A percentile compares a stretch with the other conserved stretches of the same genome.
Evolutionary conservation across 2,888 invertebrate genomes (phyloP).

Genomic region (Stratiomys singularior): DNA sequence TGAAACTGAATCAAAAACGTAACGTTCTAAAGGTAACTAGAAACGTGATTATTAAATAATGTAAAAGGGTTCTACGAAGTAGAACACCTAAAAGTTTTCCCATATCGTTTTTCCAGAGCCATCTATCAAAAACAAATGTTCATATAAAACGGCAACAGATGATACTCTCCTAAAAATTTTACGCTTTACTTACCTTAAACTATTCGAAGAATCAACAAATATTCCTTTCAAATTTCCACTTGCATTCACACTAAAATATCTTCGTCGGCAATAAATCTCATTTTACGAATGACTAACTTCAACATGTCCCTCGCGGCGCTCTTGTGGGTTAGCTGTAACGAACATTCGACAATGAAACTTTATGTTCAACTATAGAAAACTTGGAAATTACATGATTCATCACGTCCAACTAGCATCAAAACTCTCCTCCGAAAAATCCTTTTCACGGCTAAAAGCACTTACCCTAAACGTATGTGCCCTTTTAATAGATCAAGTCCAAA

Average conservation of each 20-base stretch:
- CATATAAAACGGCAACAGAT: too few relatives aligned
- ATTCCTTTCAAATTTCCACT: not conserved
- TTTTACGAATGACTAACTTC: conserved; percentile 11
- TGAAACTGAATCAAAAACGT: too few relatives aligned
- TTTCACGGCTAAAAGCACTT: conserved; percentile 4
- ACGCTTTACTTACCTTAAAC: not conserved
- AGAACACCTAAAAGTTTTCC: too few relatives aligned
- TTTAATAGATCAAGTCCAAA: not conserved
- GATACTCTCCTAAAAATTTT: not conserved
- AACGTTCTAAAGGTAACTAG: too few relatives aligned
- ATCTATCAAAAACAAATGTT: too few relatives aligned
- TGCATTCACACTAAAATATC: not conserved
- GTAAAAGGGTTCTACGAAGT: too few relatives aligned
- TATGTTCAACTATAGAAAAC: not conserved
- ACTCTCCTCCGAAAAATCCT: not conserved
- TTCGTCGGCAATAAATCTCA: conserved; percentile 1
- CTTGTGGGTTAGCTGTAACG: not conserved
- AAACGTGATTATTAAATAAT: too few relatives aligned
- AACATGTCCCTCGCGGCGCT: not conserved
- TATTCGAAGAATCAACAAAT: not conserved
- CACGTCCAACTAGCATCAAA: conserved; percentile 16
- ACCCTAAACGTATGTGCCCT: not conserved
- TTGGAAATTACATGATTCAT: conserved; percentile 15
- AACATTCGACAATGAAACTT: conserved; percentile 2
- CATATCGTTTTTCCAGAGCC: too few relatives aligned